Conservation (phyloP, 37 sponge, comb jelly and placozoan species). For the Haliclona indistincta region DNA sequence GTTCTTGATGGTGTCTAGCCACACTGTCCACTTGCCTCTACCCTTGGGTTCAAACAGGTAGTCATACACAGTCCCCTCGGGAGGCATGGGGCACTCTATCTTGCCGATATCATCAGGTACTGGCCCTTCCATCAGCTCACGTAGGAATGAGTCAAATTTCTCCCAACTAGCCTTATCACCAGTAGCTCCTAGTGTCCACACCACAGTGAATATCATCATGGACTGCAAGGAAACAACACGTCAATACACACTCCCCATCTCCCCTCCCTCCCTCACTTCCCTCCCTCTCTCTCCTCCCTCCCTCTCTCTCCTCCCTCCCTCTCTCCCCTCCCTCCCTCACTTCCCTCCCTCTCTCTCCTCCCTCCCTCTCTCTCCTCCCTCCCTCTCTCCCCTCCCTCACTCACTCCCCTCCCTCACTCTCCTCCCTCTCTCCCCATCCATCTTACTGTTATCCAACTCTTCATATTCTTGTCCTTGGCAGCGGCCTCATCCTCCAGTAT, state of each 20-base stretch:
- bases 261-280: too few relatives aligned
- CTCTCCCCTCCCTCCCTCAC: too few relatives aligned
- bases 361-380: too few relatives aligned
- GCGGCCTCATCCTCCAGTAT: conserved; percentile 60
- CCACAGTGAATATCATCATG: conserved; percentile 75
- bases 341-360: too few relatives aligned
- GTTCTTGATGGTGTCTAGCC: conserved; percentile 88
- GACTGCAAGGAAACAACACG: conserved; percentile 49
- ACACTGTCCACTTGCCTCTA: conserved; percentile 92
- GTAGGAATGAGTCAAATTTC: conserved; percentile 81
- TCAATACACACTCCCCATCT: too few relatives aligned
- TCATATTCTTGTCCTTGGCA: conserved; percentile 72
- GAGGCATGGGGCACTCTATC: conserved; percentile 90
- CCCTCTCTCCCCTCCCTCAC: background rate
- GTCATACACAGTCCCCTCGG: conserved; percentile 87
- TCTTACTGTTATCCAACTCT: conserved; percentile 66
- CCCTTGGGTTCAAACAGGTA: conserved; percentile 94
- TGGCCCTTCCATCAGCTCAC: conserved; percentile 67
- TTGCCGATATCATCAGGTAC: conserved; percentile 76
- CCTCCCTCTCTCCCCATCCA: background rate
- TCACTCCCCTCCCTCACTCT: too few relatives aligned
- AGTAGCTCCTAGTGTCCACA: conserved; percentile 93
- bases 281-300: too few relatives aligned
- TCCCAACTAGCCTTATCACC: conserved; percentile 74
- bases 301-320: too few relatives aligned